Base-by-base conservation (phyloP, 2,888 invertebrate species). In the Diarsia rubi region DNA sequence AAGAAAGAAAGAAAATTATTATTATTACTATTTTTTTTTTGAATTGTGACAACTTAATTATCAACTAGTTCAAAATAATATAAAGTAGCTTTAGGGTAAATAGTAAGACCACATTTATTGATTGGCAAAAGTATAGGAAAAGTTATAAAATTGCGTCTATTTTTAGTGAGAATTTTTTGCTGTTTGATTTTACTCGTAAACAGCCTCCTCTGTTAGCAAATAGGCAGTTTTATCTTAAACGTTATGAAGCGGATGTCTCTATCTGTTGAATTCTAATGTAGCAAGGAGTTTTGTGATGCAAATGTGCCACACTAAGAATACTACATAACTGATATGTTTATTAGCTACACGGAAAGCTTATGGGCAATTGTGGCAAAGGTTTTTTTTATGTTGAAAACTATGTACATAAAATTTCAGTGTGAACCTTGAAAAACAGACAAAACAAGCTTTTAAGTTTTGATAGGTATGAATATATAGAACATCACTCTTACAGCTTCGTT, bases 221-320 rank as follows among this genome's bases (percentile, higher is more conserved):
- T 24, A 47, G 45, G 21, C 57, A 59, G 64, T 60, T 24, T 65
- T 37, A 69, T 52, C n/a, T 27, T 21, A 52, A 45, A 80, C 60
- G 37, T 69, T 57, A 67, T 69, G 52, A 65, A 69, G 79, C 83
- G 79, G 75, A 82, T 79, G 71, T 79, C 42, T 83, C 65, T 79
- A 75, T 72, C 52, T 72, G 52, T 75, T 54, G 73, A 81, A 82
- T 78, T 78, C 63, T 73, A 78, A 71, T 83, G 75, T 16, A 54
- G 65, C 42, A 69, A 67, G 69, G 74, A 60, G 66, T 66, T 79
- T 69, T 72, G 62, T 64, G 37, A 83, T 79, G 75, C 49, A 69
- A 82, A 83, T 83, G 16, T 64, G 27, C 8, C n/a, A 47, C 31
- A 24, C 54, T 72, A 27, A 74, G 44, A 54, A 62, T 66, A 71